phyloP scores from a whole-genome alignment of 1,140 invertebrate genomes.

The Cotesia vestalis region DNA sequence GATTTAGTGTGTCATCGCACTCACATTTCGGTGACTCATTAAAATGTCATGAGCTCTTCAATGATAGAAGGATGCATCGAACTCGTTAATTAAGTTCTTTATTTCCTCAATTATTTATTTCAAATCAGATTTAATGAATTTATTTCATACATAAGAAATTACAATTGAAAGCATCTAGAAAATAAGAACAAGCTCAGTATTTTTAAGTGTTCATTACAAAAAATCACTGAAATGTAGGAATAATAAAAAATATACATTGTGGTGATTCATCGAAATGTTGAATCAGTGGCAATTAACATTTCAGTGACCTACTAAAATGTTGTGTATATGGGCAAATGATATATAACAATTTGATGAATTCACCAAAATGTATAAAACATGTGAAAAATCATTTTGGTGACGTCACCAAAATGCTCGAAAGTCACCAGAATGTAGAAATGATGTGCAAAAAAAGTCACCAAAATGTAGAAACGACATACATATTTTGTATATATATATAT shows the following conservation, averaged over 20 bases:
- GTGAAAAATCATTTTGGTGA: neutral
- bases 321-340: neutral
- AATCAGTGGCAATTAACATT: neutral
- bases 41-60: too few species aligned
- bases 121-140: too few species aligned
- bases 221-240: neutral
- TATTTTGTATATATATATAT: slow-evolving; percentile 9
- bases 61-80: too few species aligned
- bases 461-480: slow-evolving; percentile 7
- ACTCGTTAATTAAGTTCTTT: too few species aligned
- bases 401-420: neutral
- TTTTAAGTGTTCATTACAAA: too few species aligned
- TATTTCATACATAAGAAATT: too few species aligned
- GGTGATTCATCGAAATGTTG: neutral
- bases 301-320: neutral
- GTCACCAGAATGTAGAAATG: slow-evolving; percentile 1
- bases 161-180: too few species aligned
- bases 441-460: neutral
- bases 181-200: too few species aligned
- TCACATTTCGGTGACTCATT: too few species aligned
- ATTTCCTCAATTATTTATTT: too few species aligned
- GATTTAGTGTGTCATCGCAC: too few species aligned
- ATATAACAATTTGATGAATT: neutral
- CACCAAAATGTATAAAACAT: neutral
- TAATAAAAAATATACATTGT: neutral